Base-by-base conservation (phyloP, 2,888 invertebrate species). In the Hypolimnas misippus region DNA sequence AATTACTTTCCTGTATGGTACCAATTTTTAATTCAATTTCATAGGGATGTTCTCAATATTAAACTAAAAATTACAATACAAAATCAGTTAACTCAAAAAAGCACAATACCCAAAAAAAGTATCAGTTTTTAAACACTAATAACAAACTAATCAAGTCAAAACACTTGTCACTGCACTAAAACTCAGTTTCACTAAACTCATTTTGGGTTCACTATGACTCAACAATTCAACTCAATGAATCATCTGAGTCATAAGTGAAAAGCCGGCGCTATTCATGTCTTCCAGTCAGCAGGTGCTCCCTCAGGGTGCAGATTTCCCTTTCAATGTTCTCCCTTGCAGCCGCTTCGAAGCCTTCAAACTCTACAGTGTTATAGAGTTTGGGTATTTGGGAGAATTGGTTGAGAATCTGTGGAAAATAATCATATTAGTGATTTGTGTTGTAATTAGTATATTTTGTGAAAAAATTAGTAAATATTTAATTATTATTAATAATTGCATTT, bases 261-360 rank as follows among this genome's bases (percentile, higher is more conserved):
- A 46, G 38, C 53, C 57, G 52, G 40, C 52, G 57, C 66, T 82
- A 84, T 65, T 83, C 82, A 16, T 74, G 74, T 10, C 78, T 71
- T 2, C 80, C 84, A 0, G 80, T 79, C 3, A 83, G 75, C 62
- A 86, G 61, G 49, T 85, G 84, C 59, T 87, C 86, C 17, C 82
- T 73, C 52, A 91, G 76, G 0, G 84, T 82, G 65, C 74, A 70
- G 40, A 92, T 84, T 70, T 92, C 91, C 0, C 89, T 73, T 31
- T 83, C 83, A 21, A 92, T 87, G 70, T 91, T 92, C 62, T 88
- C 87, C 0, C 89, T 76, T 0, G 92, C 91, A 0, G 81, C 75
- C 0, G 78, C 71, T 69, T 91, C 91, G 60, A 90, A 80, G 55
- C 81, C 76, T 54, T 81, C 82, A 60, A 91, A 91, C 73, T 92